phyloP scores from a whole-genome alignment of 2,888 invertebrate genomes.

The Rhaphigaster nebulosa region DNA sequence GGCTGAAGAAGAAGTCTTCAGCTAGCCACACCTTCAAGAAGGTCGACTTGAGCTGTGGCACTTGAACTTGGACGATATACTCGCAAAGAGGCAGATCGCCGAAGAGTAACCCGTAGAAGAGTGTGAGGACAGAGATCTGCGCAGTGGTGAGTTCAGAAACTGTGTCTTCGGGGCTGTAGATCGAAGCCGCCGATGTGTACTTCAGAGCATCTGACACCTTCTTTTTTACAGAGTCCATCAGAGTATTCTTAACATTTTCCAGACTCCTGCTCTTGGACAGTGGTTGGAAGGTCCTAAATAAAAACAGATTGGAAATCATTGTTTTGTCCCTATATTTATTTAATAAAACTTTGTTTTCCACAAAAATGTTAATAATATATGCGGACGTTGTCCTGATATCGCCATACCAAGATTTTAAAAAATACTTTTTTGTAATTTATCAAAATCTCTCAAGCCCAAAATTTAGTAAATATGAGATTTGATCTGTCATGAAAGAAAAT shows the following conservation, averaged over 20 bases:
- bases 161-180: not conserved
- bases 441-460: too few relatives aligned
- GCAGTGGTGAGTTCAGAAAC: not conserved
- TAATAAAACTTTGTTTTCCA: too few relatives aligned
- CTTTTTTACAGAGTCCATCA: not conserved
- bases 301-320: too few relatives aligned
- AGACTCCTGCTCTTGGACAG: not conserved
- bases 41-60: not conserved
- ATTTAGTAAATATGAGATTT: too few relatives aligned
- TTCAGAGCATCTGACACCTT: not conserved
- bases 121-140: not conserved
- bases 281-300: not conserved
- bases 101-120: not conserved
- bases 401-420: too few relatives aligned
- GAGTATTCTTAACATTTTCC: not conserved
- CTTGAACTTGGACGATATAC: not conserved
- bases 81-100: not conserved
- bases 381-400: too few relatives aligned
- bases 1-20: not conserved
- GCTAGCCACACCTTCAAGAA: not conserved
- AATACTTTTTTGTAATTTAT: too few relatives aligned
- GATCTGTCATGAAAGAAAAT: too few relatives aligned
- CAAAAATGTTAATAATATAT: too few relatives aligned
- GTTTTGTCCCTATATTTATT: too few relatives aligned
- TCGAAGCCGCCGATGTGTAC: not conserved